Evolutionary conservation across 2,113 vertebrate species (phyloP), one percentile per base, ranked within the genome.

Genomic region (Cercocebus atys): DNA sequence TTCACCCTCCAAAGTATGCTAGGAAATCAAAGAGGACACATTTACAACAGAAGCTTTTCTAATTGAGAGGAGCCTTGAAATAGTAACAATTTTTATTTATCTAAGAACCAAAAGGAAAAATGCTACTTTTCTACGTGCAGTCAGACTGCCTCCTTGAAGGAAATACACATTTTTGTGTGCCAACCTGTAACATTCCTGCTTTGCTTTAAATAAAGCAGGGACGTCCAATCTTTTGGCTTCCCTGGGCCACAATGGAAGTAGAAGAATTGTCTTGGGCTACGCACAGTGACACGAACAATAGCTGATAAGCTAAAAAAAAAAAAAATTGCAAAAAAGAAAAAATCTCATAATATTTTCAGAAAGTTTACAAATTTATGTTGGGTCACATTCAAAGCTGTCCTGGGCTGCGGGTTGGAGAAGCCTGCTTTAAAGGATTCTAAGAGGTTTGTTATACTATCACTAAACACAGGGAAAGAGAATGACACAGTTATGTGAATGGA

Each of bases 101-200:
- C 47, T 79, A 66, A 94, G 72, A 88, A 88, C 47, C 72, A 84
- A 66, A 88, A 94, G 50, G 16, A 97, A 90, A 95, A 95, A 12
- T 55, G 47, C 66, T 92, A 32, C 57, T 43, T 83, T 4, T 76
- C 88, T 38, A 68, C 0, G 38, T 70, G 43, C 2, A 92, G 38
- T 79, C 30, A 97, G 57, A 94, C 38, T 2, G 81, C 64, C 47
- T 27, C 52, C 43, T 93, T 79, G 47, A 94, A 86, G 94, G 94
- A 95, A 96, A 76, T 8, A 88, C 13, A 76, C 52, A 52, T 13
- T 38, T 59, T 40, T 66, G 8, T 16, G 22, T 73, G 52, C 50
- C 80, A 91, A 94, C 35, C n/a, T 79, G n/a, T 11, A 70, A 94
- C 13, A 82, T 20, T 82, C 78, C 12, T 81, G 66, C 50, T 72